Base-by-base conservation (phyloP, 2,797 vertebrate species). In the Knipowitschia caucasica region DNA sequence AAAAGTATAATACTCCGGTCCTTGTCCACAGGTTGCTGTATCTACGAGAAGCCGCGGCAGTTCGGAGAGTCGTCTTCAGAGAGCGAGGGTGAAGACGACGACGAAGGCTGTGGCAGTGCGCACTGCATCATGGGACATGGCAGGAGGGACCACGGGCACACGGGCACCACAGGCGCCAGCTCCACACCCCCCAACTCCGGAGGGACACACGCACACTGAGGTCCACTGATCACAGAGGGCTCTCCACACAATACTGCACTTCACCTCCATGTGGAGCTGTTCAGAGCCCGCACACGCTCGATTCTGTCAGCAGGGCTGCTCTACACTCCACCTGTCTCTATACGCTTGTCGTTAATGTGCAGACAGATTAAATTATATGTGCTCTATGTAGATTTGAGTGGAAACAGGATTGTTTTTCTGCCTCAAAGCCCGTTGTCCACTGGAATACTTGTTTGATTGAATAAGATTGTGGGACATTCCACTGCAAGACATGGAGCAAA, bases 21-120 rank as follows among this genome's bases (percentile, higher is more conserved):
- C 4, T 1, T n/a, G 7, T 31, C 17, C 15, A 7, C 76, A 96
- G 95, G 95, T 82, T 97, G 95, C 84, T 96, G 94, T 78, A 86
- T 96, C 69, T 96, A 96, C 11, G 94, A 96, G 88, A 96, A 97
- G 80, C 94, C 93, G 1, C 79, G 89, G 30, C 92, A 93, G 65
- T 96, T 97, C 7, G 94, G 93, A 3, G 93, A 96, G 73, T 95
- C 94, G 11, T 95, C 94, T 8, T 94, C 93, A 0, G 94, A 96
- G 73, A 96, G 94, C 2, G 94, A 95, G 53, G 94, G 93, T 0
- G 95, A 96, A 0, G 94, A 96, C 0, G 92, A 93, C 0, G 92
- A 93, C 0, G 93, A 93, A 62, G 93, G 93, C 49, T 97, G 95
- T 4, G 93, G 93, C 24, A 95, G 94, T 2, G 91, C 91, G 25